Base-by-base conservation (phyloP, 2,888 invertebrate genomes). In the Drosophila diplacantha region DNA sequence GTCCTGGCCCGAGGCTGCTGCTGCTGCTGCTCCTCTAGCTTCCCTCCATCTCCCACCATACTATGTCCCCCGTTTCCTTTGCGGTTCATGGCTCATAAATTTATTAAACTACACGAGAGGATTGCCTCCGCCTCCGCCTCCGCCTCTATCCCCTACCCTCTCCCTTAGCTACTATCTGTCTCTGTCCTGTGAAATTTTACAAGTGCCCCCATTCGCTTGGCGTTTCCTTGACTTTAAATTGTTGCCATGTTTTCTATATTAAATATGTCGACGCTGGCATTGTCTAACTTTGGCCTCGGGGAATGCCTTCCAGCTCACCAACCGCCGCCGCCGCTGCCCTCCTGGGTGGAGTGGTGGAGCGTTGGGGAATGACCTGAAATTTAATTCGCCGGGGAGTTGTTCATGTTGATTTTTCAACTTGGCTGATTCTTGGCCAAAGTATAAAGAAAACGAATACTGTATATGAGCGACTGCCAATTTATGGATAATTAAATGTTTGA, bases 21-120 rank as follows among this genome's bases (percentile, higher is more conserved):
- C 41, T 16, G 43, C 43, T 41, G 52, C 49, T 41, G 41, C 43
- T 44, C 8, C 44, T 44, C 44, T 29, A 18, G 29, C 44, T 41
- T 37, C 11, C 35, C 49, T 20, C 31, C 12, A 14, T n/a, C 31
- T 3, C 6, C 35, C 20, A 22, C 20, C 54, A 26, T 6, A 31
- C 18, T 2, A 26, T 24, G 22, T 60, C 41, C 41, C 41, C 20
- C 29, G 39, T n/a, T 46, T 31, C 34, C 60, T 49, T 34, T 62
- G 52, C 31, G 61, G 41, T 43, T 37, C 61, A 67, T 69, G 78
- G 65, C 83, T 71, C 71, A 81, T 78, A 57, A 67, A 78, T 78
- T 71, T 81, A 78, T 81, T 64, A 67, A 75, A 63, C 57, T 65
- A 67, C 81, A 75, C 57, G 67, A 55, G 56, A 65, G 39, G 35